Evolutionary conservation across 2,113 vertebrate genomes (phyloP).

Genomic region (Dissostichus mawsoni): DNA sequence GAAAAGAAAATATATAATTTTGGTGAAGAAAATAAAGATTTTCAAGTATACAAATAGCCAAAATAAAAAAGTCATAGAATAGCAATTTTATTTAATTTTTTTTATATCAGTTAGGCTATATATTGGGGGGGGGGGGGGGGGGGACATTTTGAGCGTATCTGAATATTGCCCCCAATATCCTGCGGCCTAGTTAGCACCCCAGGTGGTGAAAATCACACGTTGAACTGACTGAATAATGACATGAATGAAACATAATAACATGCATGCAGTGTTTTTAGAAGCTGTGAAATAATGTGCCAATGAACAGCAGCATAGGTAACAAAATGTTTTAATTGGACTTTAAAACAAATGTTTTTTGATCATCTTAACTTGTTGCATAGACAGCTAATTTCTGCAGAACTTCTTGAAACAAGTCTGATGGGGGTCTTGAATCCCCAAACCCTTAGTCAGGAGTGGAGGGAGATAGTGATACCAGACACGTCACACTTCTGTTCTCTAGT

Average conservation of each 20-base stretch:
- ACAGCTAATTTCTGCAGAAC: not conserved
- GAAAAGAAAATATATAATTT: too few species aligned
- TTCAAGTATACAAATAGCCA: too few species aligned
- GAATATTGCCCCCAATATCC: too few species aligned
- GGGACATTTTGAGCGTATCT: too few species aligned
- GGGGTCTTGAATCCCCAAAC: not conserved
- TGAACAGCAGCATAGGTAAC: not conserved
- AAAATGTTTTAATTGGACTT: not conserved
- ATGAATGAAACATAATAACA: not conserved
- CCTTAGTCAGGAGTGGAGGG: not conserved
- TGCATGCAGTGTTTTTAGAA: not conserved
- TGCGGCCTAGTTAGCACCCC: too few species aligned
- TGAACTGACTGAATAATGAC: not conserved
- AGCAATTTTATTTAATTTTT: too few species aligned
- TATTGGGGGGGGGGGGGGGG: too few species aligned
- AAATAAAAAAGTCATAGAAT: too few species aligned
- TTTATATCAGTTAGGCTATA: too few species aligned
- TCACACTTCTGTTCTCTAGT: constrained; percentile 8
- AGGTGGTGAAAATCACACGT: not conserved
- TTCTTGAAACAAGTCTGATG: not conserved
- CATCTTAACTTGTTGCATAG: not conserved
- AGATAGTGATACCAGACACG: not conserved
- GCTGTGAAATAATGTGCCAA: not conserved
- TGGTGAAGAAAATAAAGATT: too few species aligned
- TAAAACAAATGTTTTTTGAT: not conserved